These are phyloP conservation scores for Paguma larvata DNA, from an alignment of 2,797 vertebrate genomes.

Conservation along the genomic window DNA sequence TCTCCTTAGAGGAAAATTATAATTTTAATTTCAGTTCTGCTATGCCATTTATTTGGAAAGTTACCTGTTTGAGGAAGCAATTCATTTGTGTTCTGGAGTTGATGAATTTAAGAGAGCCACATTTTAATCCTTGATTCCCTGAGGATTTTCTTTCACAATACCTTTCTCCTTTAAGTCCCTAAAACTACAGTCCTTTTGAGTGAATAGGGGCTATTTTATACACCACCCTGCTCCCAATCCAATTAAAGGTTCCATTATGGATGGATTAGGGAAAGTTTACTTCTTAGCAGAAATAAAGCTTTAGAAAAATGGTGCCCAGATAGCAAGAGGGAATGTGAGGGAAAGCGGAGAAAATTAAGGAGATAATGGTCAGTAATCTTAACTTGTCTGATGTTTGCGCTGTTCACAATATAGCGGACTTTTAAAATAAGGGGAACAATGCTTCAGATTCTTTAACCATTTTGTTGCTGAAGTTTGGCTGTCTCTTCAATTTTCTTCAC, in stretches of 20 bases:
- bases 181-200: slow-evolving; percentile 92
- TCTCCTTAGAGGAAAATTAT: slow-evolving; percentile 73
- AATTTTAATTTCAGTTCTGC: slow-evolving; percentile 83
- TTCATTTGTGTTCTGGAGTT: slow-evolving; percentile 89
- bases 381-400: slow-evolving; percentile 96
- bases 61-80: slow-evolving; percentile 91
- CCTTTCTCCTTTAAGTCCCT: slow-evolving; percentile 92
- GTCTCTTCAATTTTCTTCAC: slow-evolving; percentile 95
- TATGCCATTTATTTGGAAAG: slow-evolving; percentile 87
- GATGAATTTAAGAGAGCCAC: slow-evolving; percentile 93
- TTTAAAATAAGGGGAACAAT: slow-evolving; percentile 90
- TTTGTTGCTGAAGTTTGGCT: slow-evolving; percentile 92
- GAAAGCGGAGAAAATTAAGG: slow-evolving; percentile 96
- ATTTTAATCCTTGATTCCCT: slow-evolving; percentile 92
- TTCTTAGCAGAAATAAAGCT: slow-evolving; percentile 93
- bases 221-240: slow-evolving; percentile 95
- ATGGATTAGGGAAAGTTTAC: slow-evolving; percentile 99
- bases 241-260: slow-evolving; percentile 99
- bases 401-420: slow-evolving; percentile 90
- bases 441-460: slow-evolving; percentile 91
- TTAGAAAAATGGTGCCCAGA: slow-evolving; percentile 92
- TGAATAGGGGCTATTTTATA: slow-evolving; percentile 96
- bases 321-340: slow-evolving; percentile 94
- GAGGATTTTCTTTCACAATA: slow-evolving; percentile 92
- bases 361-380: slow-evolving; percentile 95